Evolutionary conservation across 2,888 invertebrate genomes (phyloP), one percentile per base, ranked within the genome.

Genomic region (Melangyna quadrimaculata): DNA sequence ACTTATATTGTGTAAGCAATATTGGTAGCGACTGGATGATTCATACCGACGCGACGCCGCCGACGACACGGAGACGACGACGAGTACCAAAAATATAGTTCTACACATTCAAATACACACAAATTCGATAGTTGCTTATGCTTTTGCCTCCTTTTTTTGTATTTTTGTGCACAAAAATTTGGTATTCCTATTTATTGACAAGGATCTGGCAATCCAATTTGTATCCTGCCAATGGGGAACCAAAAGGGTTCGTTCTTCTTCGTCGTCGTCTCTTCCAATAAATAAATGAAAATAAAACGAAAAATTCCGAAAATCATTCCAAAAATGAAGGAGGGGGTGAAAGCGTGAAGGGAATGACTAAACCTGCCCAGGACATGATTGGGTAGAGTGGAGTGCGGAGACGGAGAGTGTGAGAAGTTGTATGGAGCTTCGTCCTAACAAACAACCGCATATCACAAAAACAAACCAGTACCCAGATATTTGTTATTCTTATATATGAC

Each of bases 211-310:
- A 86, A 86, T 86, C 86, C 86, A 86, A 86, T 86, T 86, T 86
- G 86, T 86, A 86, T 86, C 86, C 86, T 86, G 86, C 86, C 86
- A 86, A 86, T 86, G 86, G 86, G 81, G 86, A 86, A 86, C 86
- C 77, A 81, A 86, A 86, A 81, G 86, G 86, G 80, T 86, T 81
- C 81, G n/a, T 63, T 61, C 40, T 65, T 53, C 40, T 55, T 40
- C 22, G 51, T 59, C 14, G 59, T 37, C 14, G 35, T 59, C 22
- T 55, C 81, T 86, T 77, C 73, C 81, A 86, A 86, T 86, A 86
- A 86, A 86, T 67, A 37, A 27, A 77, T 61, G 45, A 72, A 75
- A 78, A 83, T 78, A 78, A 83, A 83, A 78, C 53, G 67, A 77
- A 45, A 72, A 69, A 81, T 69, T 73, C 67, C 61, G 32, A 55